Conservation (phyloP, 64 coral and sea anemone species). For the Orbicella faveolata region DNA sequence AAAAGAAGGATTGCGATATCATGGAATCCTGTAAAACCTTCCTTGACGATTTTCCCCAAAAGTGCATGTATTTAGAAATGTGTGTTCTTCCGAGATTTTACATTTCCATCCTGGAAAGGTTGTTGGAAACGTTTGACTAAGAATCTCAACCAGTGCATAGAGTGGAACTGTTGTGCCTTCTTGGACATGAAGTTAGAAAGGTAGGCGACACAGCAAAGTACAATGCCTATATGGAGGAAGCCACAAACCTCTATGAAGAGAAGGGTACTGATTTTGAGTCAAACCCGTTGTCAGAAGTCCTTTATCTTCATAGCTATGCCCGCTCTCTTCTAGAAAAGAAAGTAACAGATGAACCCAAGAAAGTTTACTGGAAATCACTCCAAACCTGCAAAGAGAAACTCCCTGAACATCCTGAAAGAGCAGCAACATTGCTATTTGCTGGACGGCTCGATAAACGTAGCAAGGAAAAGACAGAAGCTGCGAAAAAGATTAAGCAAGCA, state of each 20-base stretch:
- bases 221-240: not conserved
- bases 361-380: not conserved
- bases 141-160: not conserved
- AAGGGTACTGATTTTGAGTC: not conserved
- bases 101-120: not conserved
- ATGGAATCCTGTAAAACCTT: not conserved
- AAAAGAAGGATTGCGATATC: not conserved
- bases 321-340: constrained; percentile 9
- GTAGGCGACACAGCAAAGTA: not conserved
- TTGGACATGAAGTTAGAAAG: constrained; percentile 10
- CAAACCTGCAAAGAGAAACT: not conserved
- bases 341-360: too few species aligned
- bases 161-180: constrained; percentile 2
- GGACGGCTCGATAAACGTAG: not conserved
- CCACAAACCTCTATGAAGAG: not conserved
- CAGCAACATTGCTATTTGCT: not conserved
- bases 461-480: not conserved
- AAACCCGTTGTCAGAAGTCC: not conserved
- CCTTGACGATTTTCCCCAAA: not conserved
- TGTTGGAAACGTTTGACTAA: not conserved
- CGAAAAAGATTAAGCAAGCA: not conserved
- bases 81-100: constrained; percentile 27
- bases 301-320: constrained; percentile 21
- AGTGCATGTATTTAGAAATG: constrained; percentile 28
- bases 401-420: constrained; percentile 9